These are phyloP conservation scores for Manis pentadactyla DNA, from an alignment of 2,797 vertebrate genomes.

Conservation along the genomic window DNA sequence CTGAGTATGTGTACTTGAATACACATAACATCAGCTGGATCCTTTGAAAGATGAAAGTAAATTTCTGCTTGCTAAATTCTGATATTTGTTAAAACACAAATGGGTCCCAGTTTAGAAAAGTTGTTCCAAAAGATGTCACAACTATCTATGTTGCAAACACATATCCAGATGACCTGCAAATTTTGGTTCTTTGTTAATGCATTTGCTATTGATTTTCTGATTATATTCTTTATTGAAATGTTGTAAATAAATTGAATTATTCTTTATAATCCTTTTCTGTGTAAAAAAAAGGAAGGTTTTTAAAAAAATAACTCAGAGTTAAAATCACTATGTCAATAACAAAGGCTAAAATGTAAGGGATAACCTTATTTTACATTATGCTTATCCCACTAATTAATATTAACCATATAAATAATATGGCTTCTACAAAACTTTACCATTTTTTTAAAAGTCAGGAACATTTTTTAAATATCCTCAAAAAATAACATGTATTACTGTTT, in stretches of 20 bases:
- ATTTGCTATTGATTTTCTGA: not conserved
- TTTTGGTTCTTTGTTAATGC: not conserved
- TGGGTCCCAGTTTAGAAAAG: not conserved
- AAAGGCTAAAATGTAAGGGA: not conserved
- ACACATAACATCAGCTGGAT: not conserved
- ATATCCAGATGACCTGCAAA: not conserved
- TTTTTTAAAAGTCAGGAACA: constrained; percentile 67
- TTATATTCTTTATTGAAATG: not conserved
- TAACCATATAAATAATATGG: constrained; percentile 37
- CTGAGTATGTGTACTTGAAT: not conserved
- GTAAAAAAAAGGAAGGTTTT: not conserved
- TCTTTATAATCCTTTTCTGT: not conserved
- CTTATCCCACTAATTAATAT: constrained; percentile 38
- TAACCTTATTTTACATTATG: not conserved
- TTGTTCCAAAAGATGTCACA: not conserved
- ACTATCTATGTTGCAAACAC: not conserved
- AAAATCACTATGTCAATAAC: not conserved
- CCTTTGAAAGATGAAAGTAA: constrained; percentile 22
- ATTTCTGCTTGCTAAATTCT: constrained; percentile 10
- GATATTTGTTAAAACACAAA: constrained; percentile 43
- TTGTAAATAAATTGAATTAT: constrained; percentile 9
- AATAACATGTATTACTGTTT: constrained; percentile 67
- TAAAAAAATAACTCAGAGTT: not conserved
- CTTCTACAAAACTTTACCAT: constrained; percentile 40
- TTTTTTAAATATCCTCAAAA: constrained; percentile 59